Percentiles rank a stretch among this genome's conserved stretches.
Evolutionary conservation across 2,888 invertebrate genomes (phyloP).

Genomic region (Nomada fucata): DNA sequence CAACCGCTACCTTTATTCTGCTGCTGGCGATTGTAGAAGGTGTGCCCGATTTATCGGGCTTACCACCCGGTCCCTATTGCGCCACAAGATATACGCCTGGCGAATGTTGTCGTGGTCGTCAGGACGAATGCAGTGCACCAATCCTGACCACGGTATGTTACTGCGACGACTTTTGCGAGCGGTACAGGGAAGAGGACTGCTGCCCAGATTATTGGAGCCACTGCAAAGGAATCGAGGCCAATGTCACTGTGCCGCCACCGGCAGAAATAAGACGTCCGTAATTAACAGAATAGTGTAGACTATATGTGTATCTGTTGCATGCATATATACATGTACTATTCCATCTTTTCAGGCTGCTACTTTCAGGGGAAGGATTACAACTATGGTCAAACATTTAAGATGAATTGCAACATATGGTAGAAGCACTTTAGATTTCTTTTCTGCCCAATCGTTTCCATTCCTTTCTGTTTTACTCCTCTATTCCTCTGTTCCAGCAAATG

Average conservation of each 20-base stretch:
- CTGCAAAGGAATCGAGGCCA: constrained; percentile 86
- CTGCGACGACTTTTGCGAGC: constrained; percentile 96
- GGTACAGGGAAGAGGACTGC: constrained; percentile 91
- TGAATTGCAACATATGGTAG: constrained; percentile 92
- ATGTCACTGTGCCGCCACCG: constrained; percentile 71
- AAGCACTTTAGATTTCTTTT: not conserved
- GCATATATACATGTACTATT: too few species aligned
- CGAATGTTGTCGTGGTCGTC: constrained; percentile 90
- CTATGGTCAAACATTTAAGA: constrained; percentile 85
- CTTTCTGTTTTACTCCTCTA: not conserved
- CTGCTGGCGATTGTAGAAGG: constrained; percentile 59
- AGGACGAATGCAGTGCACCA: constrained; percentile 92
- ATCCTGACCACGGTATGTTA: constrained; percentile 95
- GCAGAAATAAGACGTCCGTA: constrained; percentile 56
- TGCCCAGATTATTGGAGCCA: constrained; percentile 95
- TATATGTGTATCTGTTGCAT: not conserved
- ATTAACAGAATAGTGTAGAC: not conserved
- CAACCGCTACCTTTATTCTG: constrained; percentile 57
- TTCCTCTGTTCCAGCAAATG: constrained; percentile 85
- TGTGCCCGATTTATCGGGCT: constrained; percentile 82
- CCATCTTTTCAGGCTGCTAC: constrained; percentile 84
- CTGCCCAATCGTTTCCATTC: not conserved
- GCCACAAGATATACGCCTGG: constrained; percentile 79
- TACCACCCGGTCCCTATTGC: constrained; percentile 87
- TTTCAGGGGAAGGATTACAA: constrained; percentile 85